Evolutionary conservation across 1,140 invertebrate genomes (phyloP).

Genomic region (Odontomachus brunneus): DNA sequence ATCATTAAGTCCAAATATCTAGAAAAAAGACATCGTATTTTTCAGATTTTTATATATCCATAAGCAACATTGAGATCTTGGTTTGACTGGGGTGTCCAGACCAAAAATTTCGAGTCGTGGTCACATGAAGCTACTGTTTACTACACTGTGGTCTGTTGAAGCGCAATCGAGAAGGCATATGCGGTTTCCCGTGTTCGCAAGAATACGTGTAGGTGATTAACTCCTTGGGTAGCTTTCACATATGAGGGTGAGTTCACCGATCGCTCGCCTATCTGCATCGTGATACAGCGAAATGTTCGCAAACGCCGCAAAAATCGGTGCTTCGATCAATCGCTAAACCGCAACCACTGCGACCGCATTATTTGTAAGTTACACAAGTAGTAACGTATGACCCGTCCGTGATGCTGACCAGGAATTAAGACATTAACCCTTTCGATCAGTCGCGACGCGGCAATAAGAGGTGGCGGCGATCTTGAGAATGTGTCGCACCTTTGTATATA

Average conservation of each 20-base stretch:
- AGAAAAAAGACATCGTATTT: too few relatives aligned
- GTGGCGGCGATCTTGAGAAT: too few relatives aligned
- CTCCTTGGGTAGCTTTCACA: slow-evolving; percentile 65
- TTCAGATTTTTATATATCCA: too few relatives aligned
- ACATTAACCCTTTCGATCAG: slow-evolving; percentile 27
- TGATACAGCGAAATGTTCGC: slow-evolving; percentile 32
- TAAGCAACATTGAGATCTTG: too few relatives aligned
- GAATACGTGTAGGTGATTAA: slow-evolving; percentile 75
- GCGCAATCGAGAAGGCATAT: slow-evolving; percentile 77
- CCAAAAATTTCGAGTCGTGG: slow-evolving; percentile 46
- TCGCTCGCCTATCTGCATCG: slow-evolving; percentile 38
- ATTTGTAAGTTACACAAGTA: slow-evolving; percentile 54
- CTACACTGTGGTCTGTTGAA: slow-evolving; percentile 78
- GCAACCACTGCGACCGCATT: slow-evolving; percentile 67
- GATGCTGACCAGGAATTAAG: slow-evolving; percentile 39
- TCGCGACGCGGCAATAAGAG: too few relatives aligned
- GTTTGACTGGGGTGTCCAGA: neutral
- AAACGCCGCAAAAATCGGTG: slow-evolving; percentile 69
- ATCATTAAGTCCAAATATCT: too few relatives aligned
- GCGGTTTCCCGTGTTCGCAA: slow-evolving; percentile 77
- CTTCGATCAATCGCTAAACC: slow-evolving; percentile 66
- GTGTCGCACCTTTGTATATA: too few relatives aligned
- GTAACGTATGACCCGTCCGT: neutral
- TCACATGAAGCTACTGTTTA: slow-evolving; percentile 75
- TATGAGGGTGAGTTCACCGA: slow-evolving; percentile 46